phyloP scores from a whole-genome alignment of 2,888 invertebrate species.

The Melikaiella ostensackeni region DNA sequence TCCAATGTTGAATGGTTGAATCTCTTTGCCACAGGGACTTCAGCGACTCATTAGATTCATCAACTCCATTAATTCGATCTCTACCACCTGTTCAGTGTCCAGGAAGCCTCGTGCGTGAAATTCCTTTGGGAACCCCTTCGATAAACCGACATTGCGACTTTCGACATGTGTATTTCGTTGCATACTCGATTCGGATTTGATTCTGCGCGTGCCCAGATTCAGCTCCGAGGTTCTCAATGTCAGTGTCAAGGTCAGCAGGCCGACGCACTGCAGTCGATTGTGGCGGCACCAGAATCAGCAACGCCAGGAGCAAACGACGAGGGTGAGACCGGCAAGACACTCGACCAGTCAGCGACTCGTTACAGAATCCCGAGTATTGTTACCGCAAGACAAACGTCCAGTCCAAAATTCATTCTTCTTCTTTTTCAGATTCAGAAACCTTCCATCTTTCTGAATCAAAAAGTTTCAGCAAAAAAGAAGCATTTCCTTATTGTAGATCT shows the following conservation, averaged over 20 bases:
- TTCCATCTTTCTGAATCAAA: not conserved
- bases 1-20: not conserved
- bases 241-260: constrained; percentile 77
- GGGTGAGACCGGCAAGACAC: constrained; percentile 40
- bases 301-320: constrained; percentile 42
- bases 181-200: constrained; percentile 16
- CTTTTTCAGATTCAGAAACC: not conserved
- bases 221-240: constrained; percentile 68
- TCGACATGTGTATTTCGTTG: constrained; percentile 2
- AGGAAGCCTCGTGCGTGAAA: not conserved
- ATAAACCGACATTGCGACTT: not conserved
- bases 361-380: constrained; percentile 53
- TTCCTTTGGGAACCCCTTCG: not conserved
- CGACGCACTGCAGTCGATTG: constrained; percentile 68
- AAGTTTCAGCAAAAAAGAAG: not conserved
- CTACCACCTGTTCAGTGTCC: constrained; percentile 4
- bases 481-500: not conserved
- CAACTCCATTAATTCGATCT: not conserved
- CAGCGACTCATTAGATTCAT: not conserved
- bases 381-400: not conserved
- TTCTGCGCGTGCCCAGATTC: constrained; percentile 45
- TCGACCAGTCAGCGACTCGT: constrained; percentile 55
- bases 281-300: constrained; percentile 47
- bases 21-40: not conserved
- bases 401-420: not conserved